Conservation (phyloP, 2,113 vertebrate species). For the Antechinus flavipes region DNA sequence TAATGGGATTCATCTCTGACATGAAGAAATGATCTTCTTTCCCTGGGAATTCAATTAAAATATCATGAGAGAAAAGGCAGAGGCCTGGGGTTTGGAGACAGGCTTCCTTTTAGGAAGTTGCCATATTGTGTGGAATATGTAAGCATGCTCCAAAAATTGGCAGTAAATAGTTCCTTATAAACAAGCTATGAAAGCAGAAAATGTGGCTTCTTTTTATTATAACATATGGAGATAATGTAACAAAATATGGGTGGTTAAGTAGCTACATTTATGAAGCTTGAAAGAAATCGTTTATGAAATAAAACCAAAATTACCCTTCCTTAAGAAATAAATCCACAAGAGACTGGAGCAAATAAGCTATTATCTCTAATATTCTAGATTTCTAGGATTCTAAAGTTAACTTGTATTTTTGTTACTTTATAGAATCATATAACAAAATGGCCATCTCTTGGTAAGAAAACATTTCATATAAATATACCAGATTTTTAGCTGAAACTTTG, state of each 20-base stretch:
- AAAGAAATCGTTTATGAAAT: constrained; percentile 13
- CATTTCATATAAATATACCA: background rate
- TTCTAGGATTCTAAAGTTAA: background rate
- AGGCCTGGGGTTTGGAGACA: constrained; percentile 6
- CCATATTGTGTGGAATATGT: constrained; percentile 69
- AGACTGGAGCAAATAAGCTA: background rate
- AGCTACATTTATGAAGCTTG: constrained; percentile 4
- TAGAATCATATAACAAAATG: constrained; percentile 44
- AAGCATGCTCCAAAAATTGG: constrained; percentile 44
- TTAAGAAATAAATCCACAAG: constrained; percentile 53
- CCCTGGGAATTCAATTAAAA: constrained; percentile 78
- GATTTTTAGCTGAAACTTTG: background rate
- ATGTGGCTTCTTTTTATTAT: constrained; percentile 50
- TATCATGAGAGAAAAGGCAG: constrained; percentile 74
- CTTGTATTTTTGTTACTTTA: constrained; percentile 54
- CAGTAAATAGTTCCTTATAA: constrained; percentile 69
- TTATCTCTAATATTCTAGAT: background rate
- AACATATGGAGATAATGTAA: constrained; percentile 52
- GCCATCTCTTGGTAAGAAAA: background rate
- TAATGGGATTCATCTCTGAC: constrained; percentile 79
- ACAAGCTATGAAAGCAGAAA: constrained; percentile 56
- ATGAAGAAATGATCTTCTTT: constrained; percentile 74
- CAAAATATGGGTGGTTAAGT: constrained; percentile 44
- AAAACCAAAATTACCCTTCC: background rate
- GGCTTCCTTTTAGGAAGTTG: constrained; percentile 71